A percentile compares a stretch with the other conserved stretches of the same genome.
Evolutionary conservation across 2,888 invertebrate genomes (phyloP).

Genomic region (Unio delphinus): DNA sequence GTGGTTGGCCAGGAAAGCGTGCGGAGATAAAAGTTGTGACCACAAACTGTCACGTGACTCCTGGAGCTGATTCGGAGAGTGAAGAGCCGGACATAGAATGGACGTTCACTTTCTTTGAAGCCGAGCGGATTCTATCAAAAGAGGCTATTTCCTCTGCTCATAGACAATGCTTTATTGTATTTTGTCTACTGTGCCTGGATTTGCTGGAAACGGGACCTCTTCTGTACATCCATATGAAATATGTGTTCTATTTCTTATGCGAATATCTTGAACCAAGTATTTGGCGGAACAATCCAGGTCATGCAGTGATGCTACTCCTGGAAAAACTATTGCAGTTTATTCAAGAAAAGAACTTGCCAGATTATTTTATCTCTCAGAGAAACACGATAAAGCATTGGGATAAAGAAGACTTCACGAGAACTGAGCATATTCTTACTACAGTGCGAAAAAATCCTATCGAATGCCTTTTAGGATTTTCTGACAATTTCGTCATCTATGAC

Average conservation of each 20-base stretch:
- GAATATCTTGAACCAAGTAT: constrained; percentile 40
- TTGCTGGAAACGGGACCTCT: constrained; percentile 32
- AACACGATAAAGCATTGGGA: constrained; percentile 43
- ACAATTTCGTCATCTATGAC: constrained; percentile 40
- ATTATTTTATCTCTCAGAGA: constrained; percentile 48
- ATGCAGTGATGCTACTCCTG: constrained; percentile 36
- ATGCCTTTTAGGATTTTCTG: constrained; percentile 26
- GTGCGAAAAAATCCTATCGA: constrained; percentile 31
- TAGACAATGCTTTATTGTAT: constrained; percentile 42
- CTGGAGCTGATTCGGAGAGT: constrained; percentile 37
- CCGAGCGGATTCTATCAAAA: constrained; percentile 39
- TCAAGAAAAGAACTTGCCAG: constrained; percentile 35
- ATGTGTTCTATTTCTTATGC: constrained; percentile 45
- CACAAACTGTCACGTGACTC: constrained; percentile 42
- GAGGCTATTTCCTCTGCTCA: constrained; percentile 47
- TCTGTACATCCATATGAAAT: constrained; percentile 37
- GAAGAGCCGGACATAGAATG: constrained; percentile 43
- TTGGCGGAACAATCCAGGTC: constrained; percentile 45
- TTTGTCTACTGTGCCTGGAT: constrained; percentile 37
- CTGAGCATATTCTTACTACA: constrained; percentile 35
- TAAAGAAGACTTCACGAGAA: constrained; percentile 23
- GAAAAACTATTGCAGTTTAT: constrained; percentile 42
- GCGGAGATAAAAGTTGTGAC: constrained; percentile 37
- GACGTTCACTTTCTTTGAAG: constrained; percentile 46
- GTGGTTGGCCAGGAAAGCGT: constrained; percentile 41